phyloP scores from a whole-genome alignment of 2,888 invertebrate species.

The Acrobasis repandana region DNA sequence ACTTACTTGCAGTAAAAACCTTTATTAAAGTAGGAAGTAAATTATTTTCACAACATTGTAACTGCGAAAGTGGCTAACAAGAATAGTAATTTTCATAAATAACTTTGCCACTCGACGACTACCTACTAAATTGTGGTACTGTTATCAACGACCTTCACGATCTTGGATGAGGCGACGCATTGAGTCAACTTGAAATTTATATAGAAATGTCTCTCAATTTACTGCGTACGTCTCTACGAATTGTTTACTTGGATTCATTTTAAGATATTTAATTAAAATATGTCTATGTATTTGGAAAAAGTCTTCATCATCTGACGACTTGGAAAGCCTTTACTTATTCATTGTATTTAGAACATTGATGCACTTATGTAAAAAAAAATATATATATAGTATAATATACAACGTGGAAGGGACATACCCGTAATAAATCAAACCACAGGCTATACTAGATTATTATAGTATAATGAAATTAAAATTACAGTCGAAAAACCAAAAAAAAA shows the following conservation, averaged over 20 bases:
- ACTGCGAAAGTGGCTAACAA: conserved; percentile 14
- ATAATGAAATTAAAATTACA: too few relatives aligned
- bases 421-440: too few relatives aligned
- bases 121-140: conserved; percentile 16
- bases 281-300: too few relatives aligned
- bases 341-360: too few relatives aligned
- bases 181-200: background rate
- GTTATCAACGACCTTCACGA: conserved; percentile 16
- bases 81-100: conserved; percentile 20
- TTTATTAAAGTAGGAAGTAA: conserved; percentile 8
- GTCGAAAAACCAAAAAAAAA: too few relatives aligned
- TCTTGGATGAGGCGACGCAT: background rate
- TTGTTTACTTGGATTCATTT: background rate
- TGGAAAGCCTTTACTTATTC: too few relatives aligned
- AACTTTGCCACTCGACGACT: conserved; percentile 10
- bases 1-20: background rate
- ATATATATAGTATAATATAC: too few relatives aligned
- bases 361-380: too few relatives aligned
- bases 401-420: too few relatives aligned
- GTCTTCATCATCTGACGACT: too few relatives aligned
- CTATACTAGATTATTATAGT: too few relatives aligned
- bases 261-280: too few relatives aligned
- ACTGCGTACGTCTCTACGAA: background rate
- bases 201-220: conserved; percentile 1
- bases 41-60: conserved; percentile 9